These are phyloP conservation scores for Agrenia bidenticulata DNA, from an alignment of 2,888 invertebrate species.

Conservation along the genomic window DNA sequence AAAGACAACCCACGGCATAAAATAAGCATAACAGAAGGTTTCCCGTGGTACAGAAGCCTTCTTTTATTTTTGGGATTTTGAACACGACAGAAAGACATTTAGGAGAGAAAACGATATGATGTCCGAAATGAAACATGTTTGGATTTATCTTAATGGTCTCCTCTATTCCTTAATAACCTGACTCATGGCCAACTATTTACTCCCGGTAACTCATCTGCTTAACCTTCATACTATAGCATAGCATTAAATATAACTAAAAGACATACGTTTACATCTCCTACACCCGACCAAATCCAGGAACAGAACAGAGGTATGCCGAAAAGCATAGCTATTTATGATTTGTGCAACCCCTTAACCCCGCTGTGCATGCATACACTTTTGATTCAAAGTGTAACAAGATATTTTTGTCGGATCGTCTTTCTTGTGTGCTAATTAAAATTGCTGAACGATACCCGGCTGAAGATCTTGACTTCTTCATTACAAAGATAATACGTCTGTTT, in stretches of 20 bases:
- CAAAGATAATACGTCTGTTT: too few relatives aligned
- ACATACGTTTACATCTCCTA: background rate
- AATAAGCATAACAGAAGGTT: background rate
- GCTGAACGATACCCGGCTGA: background rate
- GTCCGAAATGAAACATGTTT: slow-evolving; percentile 22
- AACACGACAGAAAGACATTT: background rate
- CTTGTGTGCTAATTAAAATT: slow-evolving; percentile 17
- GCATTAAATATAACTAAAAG: background rate
- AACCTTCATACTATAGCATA: slow-evolving; percentile 2
- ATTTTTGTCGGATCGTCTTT: slow-evolving; percentile 10
- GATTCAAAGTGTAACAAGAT: slow-evolving; percentile 14
- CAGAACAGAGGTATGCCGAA: slow-evolving; percentile 4
- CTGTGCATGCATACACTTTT: background rate
- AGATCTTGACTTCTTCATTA: too few relatives aligned
- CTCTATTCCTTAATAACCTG: slow-evolving; percentile 24
- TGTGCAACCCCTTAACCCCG: slow-evolving; percentile 2
- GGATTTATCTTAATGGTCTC: slow-evolving; percentile 25
- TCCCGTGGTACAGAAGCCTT: background rate
- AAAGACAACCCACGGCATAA: background rate
- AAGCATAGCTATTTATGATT: slow-evolving; percentile 20
- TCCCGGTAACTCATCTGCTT: background rate
- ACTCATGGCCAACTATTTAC: slow-evolving; percentile 26
- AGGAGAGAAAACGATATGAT: slow-evolving; percentile 9
- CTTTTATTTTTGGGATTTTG: background rate
- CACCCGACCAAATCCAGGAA: background rate